Conservation (phyloP, 2,888 invertebrate species). For the Sarcophaga carnaria region DNA sequence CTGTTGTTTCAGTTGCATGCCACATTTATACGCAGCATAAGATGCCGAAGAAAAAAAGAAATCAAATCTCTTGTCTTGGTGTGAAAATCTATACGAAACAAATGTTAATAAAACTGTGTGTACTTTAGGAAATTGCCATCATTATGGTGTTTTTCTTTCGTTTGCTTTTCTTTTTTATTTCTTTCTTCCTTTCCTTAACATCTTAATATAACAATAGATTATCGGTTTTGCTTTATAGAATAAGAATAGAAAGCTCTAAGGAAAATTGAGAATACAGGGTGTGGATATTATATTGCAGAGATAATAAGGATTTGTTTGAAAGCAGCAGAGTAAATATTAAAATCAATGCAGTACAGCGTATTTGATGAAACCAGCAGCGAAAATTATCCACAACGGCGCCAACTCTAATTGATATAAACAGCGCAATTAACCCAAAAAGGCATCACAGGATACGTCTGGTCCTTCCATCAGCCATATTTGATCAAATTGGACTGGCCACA, state of each 20-base stretch:
- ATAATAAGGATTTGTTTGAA: too few relatives aligned
- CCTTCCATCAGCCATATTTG: too few relatives aligned
- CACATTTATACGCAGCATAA: background rate
- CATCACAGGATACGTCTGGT: too few relatives aligned
- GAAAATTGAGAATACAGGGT: slow-evolving; percentile 49
- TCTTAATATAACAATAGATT: slow-evolving; percentile 68
- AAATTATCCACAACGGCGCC: too few relatives aligned
- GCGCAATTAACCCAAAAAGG: too few relatives aligned
- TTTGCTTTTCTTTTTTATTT: background rate
- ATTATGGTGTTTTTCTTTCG: slow-evolving; percentile 73
- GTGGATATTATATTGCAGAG: background rate
- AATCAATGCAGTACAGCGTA: too few relatives aligned
- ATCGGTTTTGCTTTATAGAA: slow-evolving; percentile 6
- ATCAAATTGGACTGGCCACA: too few relatives aligned
- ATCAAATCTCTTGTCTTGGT: slow-evolving; percentile 60
- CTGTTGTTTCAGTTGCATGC: slow-evolving; percentile 46
- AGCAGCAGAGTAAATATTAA: too few relatives aligned
- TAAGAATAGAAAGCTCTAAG: slow-evolving; percentile 15
- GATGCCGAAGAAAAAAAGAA: slow-evolving; percentile 40
- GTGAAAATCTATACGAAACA: slow-evolving; percentile 63
- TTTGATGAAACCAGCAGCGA: too few relatives aligned
- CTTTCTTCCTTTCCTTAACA: slow-evolving; percentile 2
- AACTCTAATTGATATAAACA: too few relatives aligned
- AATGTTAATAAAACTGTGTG: slow-evolving; percentile 72
- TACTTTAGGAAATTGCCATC: slow-evolving; percentile 80